Base-by-base conservation (phyloP, 2,888 invertebrate species). In the Sympetrum striolatum region DNA sequence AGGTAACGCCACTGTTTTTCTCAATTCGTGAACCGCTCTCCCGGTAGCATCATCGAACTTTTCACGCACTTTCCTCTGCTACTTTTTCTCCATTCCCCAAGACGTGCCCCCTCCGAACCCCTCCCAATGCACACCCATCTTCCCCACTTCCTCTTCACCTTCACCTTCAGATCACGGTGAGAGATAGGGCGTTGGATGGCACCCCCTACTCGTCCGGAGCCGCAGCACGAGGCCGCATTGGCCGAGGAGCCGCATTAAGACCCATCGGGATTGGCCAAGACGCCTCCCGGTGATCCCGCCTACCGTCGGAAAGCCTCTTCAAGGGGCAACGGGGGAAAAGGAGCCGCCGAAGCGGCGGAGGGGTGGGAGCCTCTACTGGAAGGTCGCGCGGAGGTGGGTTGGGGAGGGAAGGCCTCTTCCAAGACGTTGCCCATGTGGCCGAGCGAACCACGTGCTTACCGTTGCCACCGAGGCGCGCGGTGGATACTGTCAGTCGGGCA, bases 401-500 rank as follows among this genome's bases (percentile, higher is more conserved):
- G 82, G 82, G 82, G 37, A 58, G 58, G 18, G 58, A 37, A 31
- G n/a, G 25, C 86, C 60, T 86, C 86, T 86, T 64, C 60, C 8
- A 31, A 31, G 82, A 82, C 31, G 82, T 25, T 35, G 82, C 58
- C 14, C 53, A 48, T 86, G 86, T 48, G 25, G 53, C 53, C 48
- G 39, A 48, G 60, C 25, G 35, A 31, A 86, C 86, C 86, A 86
- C 86, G 86, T 86, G 86, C 86, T 86, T n/a, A 15, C 60, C 86
- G 53, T 53, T 86, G 37, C 86, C 60, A 64, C 60, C 86, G 60
- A 64, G 60, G 37, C 64, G 86, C 86, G 35, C 60, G 60, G 60
- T 60, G 86, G 60, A 86, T 86, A 35, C 64, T 64, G 86, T 86
- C 86, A 86, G 86, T 86, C 86, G 86, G 86, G 86, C 86, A 86